Evolutionary conservation across 2,888 invertebrate species (phyloP), one percentile per base, ranked within the genome.

Genomic region (Lasioglossum lativentre): DNA sequence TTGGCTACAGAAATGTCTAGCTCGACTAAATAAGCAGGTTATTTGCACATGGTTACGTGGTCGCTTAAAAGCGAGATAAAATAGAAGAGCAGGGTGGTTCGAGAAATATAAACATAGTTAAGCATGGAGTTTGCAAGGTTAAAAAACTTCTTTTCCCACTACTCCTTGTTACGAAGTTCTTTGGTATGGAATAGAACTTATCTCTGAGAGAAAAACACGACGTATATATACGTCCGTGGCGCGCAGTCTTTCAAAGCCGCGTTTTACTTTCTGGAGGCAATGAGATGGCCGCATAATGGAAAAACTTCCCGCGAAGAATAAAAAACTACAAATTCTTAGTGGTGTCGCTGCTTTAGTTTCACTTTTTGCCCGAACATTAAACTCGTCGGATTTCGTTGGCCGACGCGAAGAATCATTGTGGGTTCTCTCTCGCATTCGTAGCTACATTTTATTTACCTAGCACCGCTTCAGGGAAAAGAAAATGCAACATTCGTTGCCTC

Each of bases 291-390:
- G 34, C 30, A 34, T 74, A 78, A 82, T 78, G 82, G 82, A 68
- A 74, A 84, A 82, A 84, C 84, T 84, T 82, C 27, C 73, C 34
- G n/a, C 30, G 14, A 34, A 34, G 70, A 47, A 84, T 81, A 70
- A 42, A 74, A 78, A 82, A 19, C 68, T 68, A 70, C 34, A 70
- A 23, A 38, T 74, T 78, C 80, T 19, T 27, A 42, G 42, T 16
- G n/a, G 14, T 30, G n/a, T 72, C 16, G 5, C 42, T 42, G 40
- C 40, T 40, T 75, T 52, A n/a, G 47, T 40, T 52, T 72, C 40
- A 47, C 52, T 34, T 42, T 10, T 23, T 47, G 30, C n/a, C 34
- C 6, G 40, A 70, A 75, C 42, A 56, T 40, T 75, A 42, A 56
- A 34, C n/a, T 40, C 30, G 2, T 34, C 38, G 12, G 27, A 52